Base-by-base conservation (phyloP, 2,797 vertebrate genomes). In the Etheostoma perlongum region DNA sequence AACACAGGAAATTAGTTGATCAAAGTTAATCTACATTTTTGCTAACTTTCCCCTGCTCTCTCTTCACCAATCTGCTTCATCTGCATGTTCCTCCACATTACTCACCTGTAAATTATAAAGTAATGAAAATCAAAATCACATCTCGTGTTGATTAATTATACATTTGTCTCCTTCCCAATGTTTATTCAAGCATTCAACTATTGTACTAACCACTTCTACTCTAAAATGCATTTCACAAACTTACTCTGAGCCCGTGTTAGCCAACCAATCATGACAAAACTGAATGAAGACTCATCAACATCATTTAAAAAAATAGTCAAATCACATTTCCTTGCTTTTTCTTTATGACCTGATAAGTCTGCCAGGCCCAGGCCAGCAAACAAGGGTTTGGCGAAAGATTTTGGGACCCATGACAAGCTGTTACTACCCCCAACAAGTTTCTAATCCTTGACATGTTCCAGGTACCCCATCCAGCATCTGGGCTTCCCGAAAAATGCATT, bases 361-460 rank as follows among this genome's bases (percentile, higher is more conserved):
- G 23, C 79, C 69, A 76, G 51, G 19, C 74, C 48, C 70, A 77
- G 72, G 66, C 64, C 66, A 84, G 42, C 27, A 69, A 82, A 63
- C 54, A 72, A 14, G 69, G 65, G 52, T 21, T 30, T 11, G 55
- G 27, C 25, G 18, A 48, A 21, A 82, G 25, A 79, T 70, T 82
- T 59, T 51, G 52, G 53, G 72, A 79, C 23, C 55, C n/a, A 49
- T 67, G 57, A 72, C 78, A 74, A 78, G 61, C 68, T 67, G 49
- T 69, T 65, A 69, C 55, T 71, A 55, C 85, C 74, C 73, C 23
- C 52, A 76, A 72, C 2, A 12, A 65, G 33, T 72, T 68, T 72
- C 62, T 76, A 71, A 74, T 75, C 60, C 40, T 12, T 77, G 58
- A 85, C 63, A 78, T 78, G 64, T 80, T 83, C 67, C 72, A 88